These are phyloP conservation scores for Trichogramma dendrolimi DNA, from an alignment of 2,888 invertebrate genomes.

Conservation along the genomic window DNA sequence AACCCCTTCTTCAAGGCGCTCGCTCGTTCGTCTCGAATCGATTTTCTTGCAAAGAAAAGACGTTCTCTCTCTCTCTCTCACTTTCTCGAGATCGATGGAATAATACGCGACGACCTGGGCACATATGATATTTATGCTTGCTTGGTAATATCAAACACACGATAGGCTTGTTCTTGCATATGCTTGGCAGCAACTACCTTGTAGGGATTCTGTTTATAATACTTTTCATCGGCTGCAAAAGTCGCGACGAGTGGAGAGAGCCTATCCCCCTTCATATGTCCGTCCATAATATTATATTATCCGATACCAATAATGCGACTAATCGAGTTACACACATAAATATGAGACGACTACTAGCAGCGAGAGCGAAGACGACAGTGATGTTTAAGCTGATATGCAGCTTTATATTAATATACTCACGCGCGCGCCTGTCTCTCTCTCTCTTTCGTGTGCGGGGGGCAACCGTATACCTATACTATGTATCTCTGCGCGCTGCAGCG, in stretches of 20 bases:
- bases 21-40: too few species aligned
- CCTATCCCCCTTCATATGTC: constrained; percentile 46
- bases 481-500: too few species aligned
- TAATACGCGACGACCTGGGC: too few species aligned
- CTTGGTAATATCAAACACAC: constrained; percentile 52
- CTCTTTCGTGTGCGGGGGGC: too few species aligned
- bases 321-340: constrained; percentile 45
- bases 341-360: too few species aligned
- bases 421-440: too few species aligned
- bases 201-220: constrained; percentile 49
- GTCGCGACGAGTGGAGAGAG: constrained; percentile 18
- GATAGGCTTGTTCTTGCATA: constrained; percentile 33
- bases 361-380: neutral
- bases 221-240: constrained; percentile 19
- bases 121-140: constrained; percentile 11
- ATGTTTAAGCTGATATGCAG: constrained; percentile 50
- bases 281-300: constrained; percentile 45
- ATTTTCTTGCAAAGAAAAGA: too few species aligned
- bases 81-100: too few species aligned
- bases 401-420: constrained; percentile 40
- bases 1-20: too few species aligned
- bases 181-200: constrained; percentile 29
- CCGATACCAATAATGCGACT: constrained; percentile 53
- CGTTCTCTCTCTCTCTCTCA: too few species aligned
- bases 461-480: too few species aligned